phyloP scores from a whole-genome alignment of 2,888 invertebrate genomes.

The Iphiclides podalirius region DNA sequence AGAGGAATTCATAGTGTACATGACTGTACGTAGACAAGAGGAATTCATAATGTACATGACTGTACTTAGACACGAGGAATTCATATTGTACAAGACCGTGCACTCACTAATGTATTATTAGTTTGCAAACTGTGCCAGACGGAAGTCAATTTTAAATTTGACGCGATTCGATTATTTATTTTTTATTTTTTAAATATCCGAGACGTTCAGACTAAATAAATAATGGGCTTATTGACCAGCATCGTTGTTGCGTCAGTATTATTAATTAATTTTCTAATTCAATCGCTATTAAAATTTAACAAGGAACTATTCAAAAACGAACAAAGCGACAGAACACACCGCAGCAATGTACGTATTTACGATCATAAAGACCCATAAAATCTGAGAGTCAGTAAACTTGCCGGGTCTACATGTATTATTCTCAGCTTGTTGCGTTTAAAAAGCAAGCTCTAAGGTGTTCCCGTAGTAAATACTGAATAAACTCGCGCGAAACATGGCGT shows the following conservation, averaged over 20 bases:
- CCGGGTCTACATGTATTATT: conserved; percentile 29
- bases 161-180: background rate
- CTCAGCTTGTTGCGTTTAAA: conserved; percentile 29
- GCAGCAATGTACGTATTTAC: conserved; percentile 19
- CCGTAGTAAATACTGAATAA: conserved; percentile 30
- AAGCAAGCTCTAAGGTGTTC: conserved; percentile 28
- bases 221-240: background rate
- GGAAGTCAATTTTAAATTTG: background rate
- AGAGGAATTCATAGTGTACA: background rate
- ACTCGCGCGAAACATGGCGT: conserved; percentile 36
- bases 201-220: background rate
- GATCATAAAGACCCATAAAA: conserved; percentile 19
- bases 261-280: conserved; percentile 7
- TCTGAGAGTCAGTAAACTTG: conserved; percentile 30
- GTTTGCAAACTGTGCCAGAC: background rate
- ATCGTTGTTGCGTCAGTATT: background rate
- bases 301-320: conserved; percentile 1
- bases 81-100: background rate
- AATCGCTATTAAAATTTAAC: conserved; percentile 6
- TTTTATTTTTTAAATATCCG: background rate
- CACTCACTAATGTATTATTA: background rate
- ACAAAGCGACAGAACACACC: conserved; percentile 5
- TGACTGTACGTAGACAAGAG: background rate
- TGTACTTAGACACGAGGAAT: background rate
- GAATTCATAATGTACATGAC: background rate